phyloP scores from a whole-genome alignment of 2,113 vertebrate genomes.

The Desmodus rotundus region DNA sequence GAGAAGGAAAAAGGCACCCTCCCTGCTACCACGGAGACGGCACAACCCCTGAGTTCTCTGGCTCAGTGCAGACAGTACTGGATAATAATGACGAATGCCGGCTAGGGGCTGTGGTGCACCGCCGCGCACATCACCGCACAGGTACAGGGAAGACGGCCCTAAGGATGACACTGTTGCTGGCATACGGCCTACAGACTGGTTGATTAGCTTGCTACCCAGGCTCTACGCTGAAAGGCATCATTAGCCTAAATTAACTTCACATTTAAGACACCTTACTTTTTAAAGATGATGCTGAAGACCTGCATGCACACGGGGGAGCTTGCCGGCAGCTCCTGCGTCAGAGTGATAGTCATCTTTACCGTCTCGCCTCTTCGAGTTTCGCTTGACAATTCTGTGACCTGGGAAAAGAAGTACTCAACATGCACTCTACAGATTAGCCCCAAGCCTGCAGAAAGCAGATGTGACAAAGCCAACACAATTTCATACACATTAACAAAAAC shows the following conservation, averaged over 20 bases:
- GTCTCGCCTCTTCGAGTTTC: constrained; percentile 63
- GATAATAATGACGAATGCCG: background rate
- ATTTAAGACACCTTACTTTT: constrained; percentile 67
- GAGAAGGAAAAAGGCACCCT: background rate
- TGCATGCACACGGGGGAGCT: constrained; percentile 74
- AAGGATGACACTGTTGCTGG: background rate
- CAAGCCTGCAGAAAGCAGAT: background rate
- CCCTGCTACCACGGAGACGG: background rate
- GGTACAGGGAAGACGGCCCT: background rate
- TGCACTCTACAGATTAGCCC: background rate
- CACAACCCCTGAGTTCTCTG: background rate
- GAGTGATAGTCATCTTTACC: constrained; percentile 72
- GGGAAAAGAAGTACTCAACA: background rate
- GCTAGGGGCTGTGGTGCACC: too few relatives aligned
- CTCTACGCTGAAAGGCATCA: background rate
- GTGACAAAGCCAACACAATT: background rate
- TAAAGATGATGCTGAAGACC: constrained; percentile 76
- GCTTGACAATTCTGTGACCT: constrained; percentile 75
- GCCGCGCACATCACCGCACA: rapidly evolving
- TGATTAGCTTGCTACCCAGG: background rate
- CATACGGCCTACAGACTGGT: background rate
- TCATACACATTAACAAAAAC: background rate
- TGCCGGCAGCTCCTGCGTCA: constrained; percentile 58
- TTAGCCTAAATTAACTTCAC: background rate
- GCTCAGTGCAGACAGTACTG: background rate